Percentiles rank a stretch among this genome's conserved stretches.
Evolutionary conservation across 2,113 vertebrate species (phyloP).

Genomic region (Neolamprologus sp.): DNA sequence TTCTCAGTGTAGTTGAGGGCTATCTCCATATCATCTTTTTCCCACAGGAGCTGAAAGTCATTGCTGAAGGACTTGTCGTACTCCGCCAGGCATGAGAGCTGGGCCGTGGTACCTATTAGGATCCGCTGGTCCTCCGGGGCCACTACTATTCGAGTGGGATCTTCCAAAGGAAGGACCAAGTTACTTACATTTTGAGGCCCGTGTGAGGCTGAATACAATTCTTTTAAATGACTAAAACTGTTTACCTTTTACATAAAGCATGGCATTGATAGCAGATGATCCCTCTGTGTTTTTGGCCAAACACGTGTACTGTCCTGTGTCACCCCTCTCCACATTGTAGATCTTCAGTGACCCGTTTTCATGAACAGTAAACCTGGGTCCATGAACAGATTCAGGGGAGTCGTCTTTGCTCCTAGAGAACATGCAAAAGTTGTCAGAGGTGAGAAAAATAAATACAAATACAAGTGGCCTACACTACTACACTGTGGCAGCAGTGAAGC

Average conservation of each 20-base stretch:
- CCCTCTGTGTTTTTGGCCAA: slow-evolving; percentile 82
- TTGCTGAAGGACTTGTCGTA: slow-evolving; percentile 81
- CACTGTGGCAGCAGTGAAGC: background rate
- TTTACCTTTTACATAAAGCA: slow-evolving; percentile 84
- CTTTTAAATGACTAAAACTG: background rate
- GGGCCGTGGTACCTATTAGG: slow-evolving; percentile 72
- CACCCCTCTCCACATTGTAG: slow-evolving; percentile 60
- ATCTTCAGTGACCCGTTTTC: slow-evolving; percentile 85
- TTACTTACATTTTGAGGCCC: slow-evolving; percentile 24
- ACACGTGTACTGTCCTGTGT: slow-evolving; percentile 83
- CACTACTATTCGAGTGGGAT: slow-evolving; percentile 79
- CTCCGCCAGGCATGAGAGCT: slow-evolving; percentile 79
- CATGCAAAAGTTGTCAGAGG: background rate
- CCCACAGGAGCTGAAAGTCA: slow-evolving; percentile 85
- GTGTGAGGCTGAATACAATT: background rate
- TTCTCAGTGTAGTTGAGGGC: slow-evolving; percentile 73
- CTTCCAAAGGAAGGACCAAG: slow-evolving; percentile 56
- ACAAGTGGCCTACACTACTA: background rate
- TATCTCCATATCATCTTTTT: slow-evolving; percentile 77
- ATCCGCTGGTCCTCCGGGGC: slow-evolving; percentile 76
- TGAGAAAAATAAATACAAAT: background rate
- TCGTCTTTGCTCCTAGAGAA: slow-evolving; percentile 80
- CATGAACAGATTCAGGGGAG: slow-evolving; percentile 65
- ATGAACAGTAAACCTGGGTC: slow-evolving; percentile 60
- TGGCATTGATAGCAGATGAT: slow-evolving; percentile 75